Conservation (phyloP, 2,113 vertebrate species). For the Ariopsis seemanni region DNA sequence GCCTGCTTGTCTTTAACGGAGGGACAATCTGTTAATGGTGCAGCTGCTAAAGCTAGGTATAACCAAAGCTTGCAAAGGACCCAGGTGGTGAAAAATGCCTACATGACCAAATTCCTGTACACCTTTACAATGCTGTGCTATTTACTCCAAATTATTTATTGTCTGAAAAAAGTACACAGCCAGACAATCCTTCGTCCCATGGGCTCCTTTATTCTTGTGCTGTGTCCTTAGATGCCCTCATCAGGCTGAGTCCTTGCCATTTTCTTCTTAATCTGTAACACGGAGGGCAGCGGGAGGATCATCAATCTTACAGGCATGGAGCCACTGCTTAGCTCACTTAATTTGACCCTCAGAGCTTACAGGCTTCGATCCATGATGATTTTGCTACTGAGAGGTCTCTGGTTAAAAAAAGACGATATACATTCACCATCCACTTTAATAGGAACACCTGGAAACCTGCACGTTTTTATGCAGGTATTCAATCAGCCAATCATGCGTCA, state of each 20-base stretch:
- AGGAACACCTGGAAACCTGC: neutral
- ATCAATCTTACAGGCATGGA: slow-evolving; percentile 47
- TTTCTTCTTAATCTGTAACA: slow-evolving; percentile 48
- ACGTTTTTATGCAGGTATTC: neutral
- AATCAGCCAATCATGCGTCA: neutral
- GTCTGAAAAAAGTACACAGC: slow-evolving; percentile 23
- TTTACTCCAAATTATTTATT: slow-evolving; percentile 39
- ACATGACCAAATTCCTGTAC: slow-evolving; percentile 19
- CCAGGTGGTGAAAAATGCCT: slow-evolving; percentile 37
- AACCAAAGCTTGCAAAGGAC: slow-evolving; percentile 1
- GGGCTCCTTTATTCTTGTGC: slow-evolving; percentile 7
- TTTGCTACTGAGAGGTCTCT: neutral
- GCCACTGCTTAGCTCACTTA: slow-evolving; percentile 22
- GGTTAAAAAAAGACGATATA: slow-evolving; percentile 11
- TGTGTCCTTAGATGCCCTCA: slow-evolving; percentile 40
- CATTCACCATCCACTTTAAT: neutral
- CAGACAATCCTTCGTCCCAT: slow-evolving; percentile 17
- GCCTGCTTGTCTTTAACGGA: neutral
- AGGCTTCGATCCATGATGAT: slow-evolving; percentile 30
- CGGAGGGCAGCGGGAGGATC: slow-evolving; percentile 26
- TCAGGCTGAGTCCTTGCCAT: slow-evolving; percentile 40
- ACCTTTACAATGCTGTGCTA: slow-evolving; percentile 14
- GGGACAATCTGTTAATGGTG: slow-evolving; percentile 11
- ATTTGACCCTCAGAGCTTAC: slow-evolving; percentile 28
- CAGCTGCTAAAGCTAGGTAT: slow-evolving; percentile 14